Base-by-base conservation (phyloP, 2,797 vertebrate genomes). In the Trematomus bernacchii region DNA sequence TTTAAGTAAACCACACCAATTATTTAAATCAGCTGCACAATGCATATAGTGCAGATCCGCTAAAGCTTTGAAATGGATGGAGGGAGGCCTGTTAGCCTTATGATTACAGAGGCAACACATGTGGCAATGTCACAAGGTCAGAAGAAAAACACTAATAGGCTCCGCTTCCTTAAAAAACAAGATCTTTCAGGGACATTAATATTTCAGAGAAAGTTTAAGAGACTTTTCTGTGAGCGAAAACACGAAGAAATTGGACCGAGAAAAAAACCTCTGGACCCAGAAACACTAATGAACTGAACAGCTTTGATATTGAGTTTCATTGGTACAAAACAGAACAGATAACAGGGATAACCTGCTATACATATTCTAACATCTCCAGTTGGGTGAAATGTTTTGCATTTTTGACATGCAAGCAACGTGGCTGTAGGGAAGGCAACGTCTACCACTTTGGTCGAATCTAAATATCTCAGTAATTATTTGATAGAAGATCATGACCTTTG, bases 1-100 rank as follows among this genome's bases (percentile, higher is more conserved):
- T 95, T 95, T 93, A 94, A 94, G 91, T 94, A 95, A 95, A 95
- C 91, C 92, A 90, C 84, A 90, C 89, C 91, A 93, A 95, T 95
- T 95, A 95, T 95, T 94, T 93, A 93, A 94, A 95, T 91, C 93
- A 90, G 88, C 82, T 50, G 79, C 89, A 93, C 91, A 91, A 91
- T 92, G 89, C 91, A 92, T 86, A 92, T 91, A 92, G 72, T 91
- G 86, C 84, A 90, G 87, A 87, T 59, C 62, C 50, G 76, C 85
- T 85, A 69, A 47, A 50, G 89, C 87, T 91, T 91, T 89, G 86
- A 91, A 93, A 94, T 55, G 75, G 77, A 89, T 85, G 64, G 77
- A 76, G 80, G 78, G 74, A 83, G 74, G 79, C 76, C 80, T 89
- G 85, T 87, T 90, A 83, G 82, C 86, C 82, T 90, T 84, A 75